Evolutionary conservation across 2,888 invertebrate genomes (phyloP).

Genomic region (Abscondita cerata): DNA sequence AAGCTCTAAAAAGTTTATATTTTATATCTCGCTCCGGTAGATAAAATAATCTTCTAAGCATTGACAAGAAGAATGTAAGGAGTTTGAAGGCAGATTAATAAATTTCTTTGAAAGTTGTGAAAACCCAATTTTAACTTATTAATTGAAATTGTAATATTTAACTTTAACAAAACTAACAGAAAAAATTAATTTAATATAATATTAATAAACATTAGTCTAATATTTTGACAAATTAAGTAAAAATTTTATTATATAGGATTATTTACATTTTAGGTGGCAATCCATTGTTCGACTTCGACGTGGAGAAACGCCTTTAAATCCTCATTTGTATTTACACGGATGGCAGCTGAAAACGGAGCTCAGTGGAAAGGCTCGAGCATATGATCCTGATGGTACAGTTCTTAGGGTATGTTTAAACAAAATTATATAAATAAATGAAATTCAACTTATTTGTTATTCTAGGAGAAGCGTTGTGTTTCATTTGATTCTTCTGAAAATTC

Average conservation of each 20-base stretch:
- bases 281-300: slow-evolving; percentile 59
- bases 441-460: slow-evolving; percentile 18
- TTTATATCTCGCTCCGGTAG: not conserved
- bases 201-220: no score
- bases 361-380: slow-evolving; percentile 55
- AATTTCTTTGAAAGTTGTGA: not conserved
- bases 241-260: no score
- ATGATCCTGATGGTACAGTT: slow-evolving; percentile 44
- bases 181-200: no score
- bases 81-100: not conserved
- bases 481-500: slow-evolving; percentile 15
- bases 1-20: slow-evolving; percentile 2
- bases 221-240: no score
- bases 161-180: no score
- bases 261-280: slow-evolving; percentile 60
- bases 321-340: slow-evolving; percentile 62
- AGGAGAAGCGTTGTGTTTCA: slow-evolving; percentile 41
- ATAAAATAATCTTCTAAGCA: slow-evolving; percentile 6
- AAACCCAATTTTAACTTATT: no score
- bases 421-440: slow-evolving; percentile 7
- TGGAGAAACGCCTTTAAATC: slow-evolving; percentile 57
- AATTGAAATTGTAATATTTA: no score
- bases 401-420: slow-evolving; percentile 15
- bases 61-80: not conserved
- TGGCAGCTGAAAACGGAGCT: slow-evolving; percentile 64